A percentile compares a stretch with the other conserved stretches of the same genome.
Conservation (phyloP, 2,113 vertebrate species). For the Carettochelys insculpta region DNA sequence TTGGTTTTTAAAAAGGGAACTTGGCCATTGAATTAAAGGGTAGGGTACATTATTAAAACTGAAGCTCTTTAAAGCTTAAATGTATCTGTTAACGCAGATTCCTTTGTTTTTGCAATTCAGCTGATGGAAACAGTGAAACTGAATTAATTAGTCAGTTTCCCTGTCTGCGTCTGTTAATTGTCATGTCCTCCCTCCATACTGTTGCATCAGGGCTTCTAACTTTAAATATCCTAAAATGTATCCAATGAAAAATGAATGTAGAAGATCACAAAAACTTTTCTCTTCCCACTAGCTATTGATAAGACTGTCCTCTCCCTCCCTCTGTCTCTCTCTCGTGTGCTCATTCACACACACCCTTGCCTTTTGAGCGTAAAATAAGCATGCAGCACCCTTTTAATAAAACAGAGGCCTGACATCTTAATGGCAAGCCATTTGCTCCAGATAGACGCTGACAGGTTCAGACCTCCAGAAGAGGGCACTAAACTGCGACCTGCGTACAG, state of each 20-base stretch:
- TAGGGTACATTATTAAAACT: background rate
- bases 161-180: background rate
- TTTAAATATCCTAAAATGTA: background rate
- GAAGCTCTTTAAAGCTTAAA: background rate
- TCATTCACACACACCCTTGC: background rate
- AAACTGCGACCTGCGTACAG: constrained; percentile 33
- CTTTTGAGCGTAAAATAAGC: background rate
- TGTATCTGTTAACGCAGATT: background rate
- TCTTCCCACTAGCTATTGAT: rapidly evolving
- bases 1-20: background rate
- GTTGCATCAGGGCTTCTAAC: background rate
- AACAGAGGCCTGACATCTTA: background rate
- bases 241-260: rapidly evolving
- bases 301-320: background rate
- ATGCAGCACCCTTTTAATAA: background rate
- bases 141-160: background rate
- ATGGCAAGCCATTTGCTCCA: constrained; percentile 7
- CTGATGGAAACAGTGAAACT: background rate
- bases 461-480: constrained; percentile 76
- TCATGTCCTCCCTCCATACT: background rate
- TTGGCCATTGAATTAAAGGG: background rate
- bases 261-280: rapidly evolving
- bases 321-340: too few species aligned
- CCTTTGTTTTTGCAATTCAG: background rate
- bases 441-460: background rate